Base-by-base conservation (phyloP, 1,140 invertebrate species). In the Drosophila simulans region DNA sequence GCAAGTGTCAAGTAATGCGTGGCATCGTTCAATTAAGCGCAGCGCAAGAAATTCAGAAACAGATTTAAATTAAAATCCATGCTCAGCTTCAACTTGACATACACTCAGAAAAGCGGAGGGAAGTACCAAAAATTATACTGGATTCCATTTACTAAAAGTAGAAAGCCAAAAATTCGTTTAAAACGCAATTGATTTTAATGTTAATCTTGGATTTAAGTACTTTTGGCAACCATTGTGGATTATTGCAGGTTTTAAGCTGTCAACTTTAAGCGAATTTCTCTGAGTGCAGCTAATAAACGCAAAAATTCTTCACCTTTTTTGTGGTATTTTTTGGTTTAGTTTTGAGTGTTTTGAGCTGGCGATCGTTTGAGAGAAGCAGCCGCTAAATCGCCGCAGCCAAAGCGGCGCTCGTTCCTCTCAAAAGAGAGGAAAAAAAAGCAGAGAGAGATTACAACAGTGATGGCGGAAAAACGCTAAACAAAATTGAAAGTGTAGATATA, bases 1-100 rank as follows among this genome's bases (percentile, higher is more conserved):
- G 65, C 81, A 84, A 84, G 81, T 85, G 80, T 80, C 80, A 49
- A 49, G 48, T n/a, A 27, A 49, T 49, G 27, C 48, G 13, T 49
- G 48, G 48, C 48, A 49, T 15, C 48, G 27, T 49, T 49, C 48
- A 84, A 84, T 84, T 85, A 69, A 77, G 62, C 63, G 77, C 63
- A 49, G 52, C 62, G 66, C 73, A 46, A 84, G 81, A 66, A 84
- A 85, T 80, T 58, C 52, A 45, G 64, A 76, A 39, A 43, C 59
- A 40, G 27, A 71, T 68, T 83, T 71, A 63, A 64, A 62, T 63
- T 34, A 25, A 40, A 43, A 43, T 34, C 37, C 40, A 62, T 35
- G 59, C 27, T 57, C 55, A 43, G 34, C 40, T 46, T 62, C 13
- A 37, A 37, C 58, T 63, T 45, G 42, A 35, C 12, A 17, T 46